Conservation (phyloP, 2,888 invertebrate genomes). For the Drosophila pegasa region DNA sequence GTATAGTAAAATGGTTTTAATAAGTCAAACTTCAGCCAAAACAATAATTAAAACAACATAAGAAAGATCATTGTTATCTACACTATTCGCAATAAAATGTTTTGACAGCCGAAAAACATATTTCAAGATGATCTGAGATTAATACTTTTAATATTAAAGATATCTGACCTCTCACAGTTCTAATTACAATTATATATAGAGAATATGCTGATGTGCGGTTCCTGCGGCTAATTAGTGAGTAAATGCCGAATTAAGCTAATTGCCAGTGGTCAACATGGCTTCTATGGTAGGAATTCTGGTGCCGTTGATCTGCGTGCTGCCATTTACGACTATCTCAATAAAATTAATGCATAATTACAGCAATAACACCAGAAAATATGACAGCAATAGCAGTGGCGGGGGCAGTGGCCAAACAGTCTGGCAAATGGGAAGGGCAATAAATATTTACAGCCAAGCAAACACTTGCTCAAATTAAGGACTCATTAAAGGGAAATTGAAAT, state of each 20-base stretch:
- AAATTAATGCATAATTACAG: conserved; percentile 78
- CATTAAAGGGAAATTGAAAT: conserved; percentile 78
- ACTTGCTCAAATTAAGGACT: conserved; percentile 80
- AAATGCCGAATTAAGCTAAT: conserved; percentile 59
- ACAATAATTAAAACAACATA: too few species aligned
- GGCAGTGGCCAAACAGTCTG: conserved; percentile 38
- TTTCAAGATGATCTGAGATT: too few species aligned
- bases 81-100: too few species aligned
- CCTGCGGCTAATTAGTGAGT: conserved; percentile 51
- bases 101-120: too few species aligned
- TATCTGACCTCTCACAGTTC: too few species aligned
- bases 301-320: conserved; percentile 37
- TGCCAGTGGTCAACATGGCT: conserved; percentile 59
- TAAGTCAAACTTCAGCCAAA: too few species aligned
- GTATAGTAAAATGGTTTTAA: too few species aligned
- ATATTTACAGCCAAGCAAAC: conserved; percentile 79
- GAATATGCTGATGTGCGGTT: neutral
- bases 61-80: too few species aligned
- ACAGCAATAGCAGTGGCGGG: conserved; percentile 36
- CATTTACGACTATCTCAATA: conserved; percentile 74
- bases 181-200: neutral
- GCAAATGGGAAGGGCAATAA: conserved; percentile 59
- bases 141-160: too few species aligned
- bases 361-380: conserved; percentile 78
- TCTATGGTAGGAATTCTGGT: conserved; percentile 40